Conservation (phyloP, 2,113 vertebrate species). For the Rhinichthys klamathensis region DNA sequence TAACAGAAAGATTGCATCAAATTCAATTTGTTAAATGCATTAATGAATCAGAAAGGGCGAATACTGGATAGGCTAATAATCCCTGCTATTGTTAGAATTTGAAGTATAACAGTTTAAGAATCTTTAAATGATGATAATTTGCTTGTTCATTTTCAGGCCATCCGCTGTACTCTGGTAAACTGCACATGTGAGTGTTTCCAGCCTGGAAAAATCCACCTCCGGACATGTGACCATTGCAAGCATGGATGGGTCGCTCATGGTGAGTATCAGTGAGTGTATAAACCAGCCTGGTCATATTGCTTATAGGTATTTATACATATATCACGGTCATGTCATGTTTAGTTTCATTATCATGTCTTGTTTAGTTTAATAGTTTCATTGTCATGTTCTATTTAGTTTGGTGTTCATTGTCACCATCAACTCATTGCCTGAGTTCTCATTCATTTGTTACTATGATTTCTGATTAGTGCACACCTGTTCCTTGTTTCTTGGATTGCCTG, state of each 20-base stretch:
- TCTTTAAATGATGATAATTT: conserved; percentile 2
- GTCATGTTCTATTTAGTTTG: no score
- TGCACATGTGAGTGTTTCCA: conserved; percentile 99
- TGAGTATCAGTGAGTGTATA: conserved; percentile 70
- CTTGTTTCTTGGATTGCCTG: no score
- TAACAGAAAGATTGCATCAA: neutral
- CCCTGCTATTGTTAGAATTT: neutral
- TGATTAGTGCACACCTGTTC: no score
- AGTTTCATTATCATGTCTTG: no score
- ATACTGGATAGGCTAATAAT: neutral
- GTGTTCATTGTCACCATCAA: no score
- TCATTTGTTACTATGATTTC: no score
- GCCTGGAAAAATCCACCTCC: conserved; percentile 97
- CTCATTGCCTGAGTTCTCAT: no score
- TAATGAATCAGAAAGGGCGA: neutral
- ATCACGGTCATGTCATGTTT: no score
- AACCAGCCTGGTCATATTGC: neutral
- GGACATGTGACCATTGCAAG: conserved; percentile 99
- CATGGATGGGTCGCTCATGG: conserved; percentile 99
- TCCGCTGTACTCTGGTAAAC: conserved; percentile 98
- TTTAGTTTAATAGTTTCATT: no score
- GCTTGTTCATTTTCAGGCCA: conserved; percentile 82
- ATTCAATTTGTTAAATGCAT: neutral
- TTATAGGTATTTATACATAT: neutral
- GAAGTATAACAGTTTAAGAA: neutral